Base-by-base conservation (phyloP, 2,888 invertebrate species). In the Eupsilia transversa region DNA sequence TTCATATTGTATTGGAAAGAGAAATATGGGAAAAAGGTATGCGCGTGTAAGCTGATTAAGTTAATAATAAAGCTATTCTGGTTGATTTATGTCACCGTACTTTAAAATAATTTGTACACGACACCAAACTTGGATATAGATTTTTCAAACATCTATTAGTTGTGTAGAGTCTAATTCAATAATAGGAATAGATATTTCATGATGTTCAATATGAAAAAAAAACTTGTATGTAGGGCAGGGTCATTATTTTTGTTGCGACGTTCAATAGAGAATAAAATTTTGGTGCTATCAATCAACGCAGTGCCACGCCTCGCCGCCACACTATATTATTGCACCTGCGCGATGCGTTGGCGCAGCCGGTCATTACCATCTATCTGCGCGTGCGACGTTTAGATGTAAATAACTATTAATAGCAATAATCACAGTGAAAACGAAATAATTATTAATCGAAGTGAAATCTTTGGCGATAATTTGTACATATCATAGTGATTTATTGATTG, bases 391-490 rank as follows among this genome's bases (percentile, higher is more conserved):
- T 80, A 84, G 76, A 83, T 84, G 85, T 86, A 89, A 90, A 91
- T 89, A 88, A 90, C 89, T 90, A 90, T 91, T 90, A 91, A 90
- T 88, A 89, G 82, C 86, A 86, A 89, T 89, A 89, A 86, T 87
- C 84, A 78, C 79, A 84, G 89, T 86, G 91, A 90, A 91, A 92
- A 90, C 88, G 80, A 88, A 88, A 91, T 89, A 90, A 89, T 89
- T 88, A 91, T 89, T 86, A 86, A 85, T 92, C 82, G 83, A 86
- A 83, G 89, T 88, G 90, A 90, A 90, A 92, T 90, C 87, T 85
- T 80, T 76, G 75, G 67, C 76, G 82, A 63, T 85, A 88, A 87
- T 86, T 88, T 83, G 82, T 82, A 82, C 64, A 79, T 74, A 84
- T 86, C 80, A 70, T 74, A 71, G 82, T 82, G 82, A 82, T 88